phyloP scores from a whole-genome alignment of 2,888 invertebrate species.

The Andrena praecox region DNA sequence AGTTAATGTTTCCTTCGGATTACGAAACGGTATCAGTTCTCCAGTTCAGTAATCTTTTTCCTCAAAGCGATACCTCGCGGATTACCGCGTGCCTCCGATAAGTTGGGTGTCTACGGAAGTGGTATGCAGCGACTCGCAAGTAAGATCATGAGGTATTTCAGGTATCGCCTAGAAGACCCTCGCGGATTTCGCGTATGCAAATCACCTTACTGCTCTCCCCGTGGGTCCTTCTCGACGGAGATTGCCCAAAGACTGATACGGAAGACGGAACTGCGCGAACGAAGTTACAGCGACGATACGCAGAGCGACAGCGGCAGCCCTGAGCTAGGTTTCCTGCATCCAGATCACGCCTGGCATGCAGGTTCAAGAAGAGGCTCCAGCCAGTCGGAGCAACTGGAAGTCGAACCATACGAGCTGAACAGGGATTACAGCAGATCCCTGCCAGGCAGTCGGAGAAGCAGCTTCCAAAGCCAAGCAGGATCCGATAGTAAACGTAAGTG shows the following conservation, averaged over 20 bases:
- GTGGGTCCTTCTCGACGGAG: conserved; percentile 91
- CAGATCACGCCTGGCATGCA: conserved; percentile 93
- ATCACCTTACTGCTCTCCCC: conserved; percentile 92
- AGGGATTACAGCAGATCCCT: conserved; percentile 94
- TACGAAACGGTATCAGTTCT: too few species aligned
- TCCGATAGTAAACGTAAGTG: conserved; percentile 82
- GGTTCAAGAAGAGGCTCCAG: conserved; percentile 94
- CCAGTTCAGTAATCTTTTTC: too few species aligned
- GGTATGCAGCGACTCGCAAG: neutral
- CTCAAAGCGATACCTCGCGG: too few species aligned
- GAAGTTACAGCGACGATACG: conserved; percentile 84
- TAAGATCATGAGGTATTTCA: conserved; percentile 40
- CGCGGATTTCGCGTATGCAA: conserved; percentile 89
- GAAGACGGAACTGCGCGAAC: conserved; percentile 90
- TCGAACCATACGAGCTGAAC: conserved; percentile 93
- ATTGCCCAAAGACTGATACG: conserved; percentile 88
- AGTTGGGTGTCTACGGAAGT: neutral
- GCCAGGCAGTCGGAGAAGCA: conserved; percentile 93
- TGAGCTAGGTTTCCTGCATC: conserved; percentile 90
- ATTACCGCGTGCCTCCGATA: too few species aligned
- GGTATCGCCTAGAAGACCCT: conserved; percentile 93
- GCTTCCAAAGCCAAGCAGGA: conserved; percentile 88
- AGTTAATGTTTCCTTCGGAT: too few species aligned
- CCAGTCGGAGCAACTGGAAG: conserved; percentile 94
- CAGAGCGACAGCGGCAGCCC: conserved; percentile 85